These are phyloP conservation scores for Ypsolopha scabrella DNA, from an alignment of 2,888 invertebrate species.

Conservation along the genomic window DNA sequence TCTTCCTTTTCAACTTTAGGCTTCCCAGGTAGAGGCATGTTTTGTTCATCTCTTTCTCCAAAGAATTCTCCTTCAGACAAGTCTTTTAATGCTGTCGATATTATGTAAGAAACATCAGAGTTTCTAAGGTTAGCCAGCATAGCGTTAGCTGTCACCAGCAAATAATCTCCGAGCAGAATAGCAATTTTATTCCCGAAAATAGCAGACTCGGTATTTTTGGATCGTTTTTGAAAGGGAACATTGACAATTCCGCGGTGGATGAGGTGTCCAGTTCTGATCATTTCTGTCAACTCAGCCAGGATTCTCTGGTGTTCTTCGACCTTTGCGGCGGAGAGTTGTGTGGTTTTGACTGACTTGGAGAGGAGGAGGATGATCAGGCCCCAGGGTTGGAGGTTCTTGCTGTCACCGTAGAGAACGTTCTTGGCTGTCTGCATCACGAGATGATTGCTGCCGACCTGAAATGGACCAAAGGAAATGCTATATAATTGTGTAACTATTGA, in stretches of 20 bases:
- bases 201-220: slow-evolving; percentile 76
- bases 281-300: slow-evolving; percentile 80
- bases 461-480: not conserved
- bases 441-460: slow-evolving; percentile 84
- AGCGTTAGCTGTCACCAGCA: slow-evolving; percentile 83
- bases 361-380: slow-evolving; percentile 86
- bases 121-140: slow-evolving; percentile 81
- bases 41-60: slow-evolving; percentile 80
- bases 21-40: slow-evolving; percentile 77
- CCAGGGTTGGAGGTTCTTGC: slow-evolving; percentile 87
- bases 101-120: slow-evolving; percentile 81
- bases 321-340: slow-evolving; percentile 72
- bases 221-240: slow-evolving; percentile 62
- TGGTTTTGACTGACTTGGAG: slow-evolving; percentile 78
- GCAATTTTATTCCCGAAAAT: slow-evolving; percentile 92
- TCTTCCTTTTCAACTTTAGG: slow-evolving; percentile 50
- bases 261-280: slow-evolving; percentile 87
- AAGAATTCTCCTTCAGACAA: slow-evolving; percentile 87
- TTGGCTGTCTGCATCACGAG: slow-evolving; percentile 89
- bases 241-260: slow-evolving; percentile 77
- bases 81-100: slow-evolving; percentile 85
- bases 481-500: too few species aligned
- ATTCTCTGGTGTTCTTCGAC: slow-evolving; percentile 61
- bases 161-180: slow-evolving; percentile 85
- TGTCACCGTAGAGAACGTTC: slow-evolving; percentile 83